Conservation (phyloP, 2,888 invertebrate genomes). For the Cheilosia variabilis region DNA sequence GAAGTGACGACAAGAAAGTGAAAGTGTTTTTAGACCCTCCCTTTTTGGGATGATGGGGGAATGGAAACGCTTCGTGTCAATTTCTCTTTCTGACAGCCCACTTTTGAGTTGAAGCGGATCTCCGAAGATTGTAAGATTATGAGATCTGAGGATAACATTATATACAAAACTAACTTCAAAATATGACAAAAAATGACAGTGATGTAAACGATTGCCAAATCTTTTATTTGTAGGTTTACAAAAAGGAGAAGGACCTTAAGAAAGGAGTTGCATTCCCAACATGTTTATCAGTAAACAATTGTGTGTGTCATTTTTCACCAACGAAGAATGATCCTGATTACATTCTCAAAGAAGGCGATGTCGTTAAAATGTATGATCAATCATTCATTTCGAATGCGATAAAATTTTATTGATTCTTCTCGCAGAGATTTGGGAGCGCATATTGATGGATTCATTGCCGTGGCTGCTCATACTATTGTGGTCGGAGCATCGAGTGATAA, state of each 20-base stretch:
- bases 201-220: constrained; percentile 1
- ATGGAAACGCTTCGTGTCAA: constrained; percentile 75
- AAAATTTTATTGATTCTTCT: constrained; percentile 18
- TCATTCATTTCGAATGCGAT: neutral
- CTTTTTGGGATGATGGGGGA: constrained; percentile 38
- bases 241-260: constrained; percentile 98
- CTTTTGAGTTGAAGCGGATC: constrained; percentile 71
- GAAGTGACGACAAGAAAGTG: constrained; percentile 69
- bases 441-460: constrained; percentile 99
- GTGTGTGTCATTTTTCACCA: constrained; percentile 99
- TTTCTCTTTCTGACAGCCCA: constrained; percentile 71
- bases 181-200: neutral
- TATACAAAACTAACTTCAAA: neutral
- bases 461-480: constrained; percentile 97
- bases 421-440: constrained; percentile 97
- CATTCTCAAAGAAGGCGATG: constrained; percentile 93
- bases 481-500: constrained; percentile 91
- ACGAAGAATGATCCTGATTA: constrained; percentile 96
- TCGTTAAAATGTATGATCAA: constrained; percentile 96
- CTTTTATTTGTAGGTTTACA: constrained; percentile 86
- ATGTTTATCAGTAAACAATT: constrained; percentile 99
- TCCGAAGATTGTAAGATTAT: constrained; percentile 83
- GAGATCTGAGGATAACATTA: constrained; percentile 83
- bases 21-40: constrained; percentile 40
- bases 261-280: constrained; percentile 99